Percentiles rank a stretch among this genome's conserved stretches.
Conservation (phyloP, 2,888 invertebrate species). For the Hyles lineata region DNA sequence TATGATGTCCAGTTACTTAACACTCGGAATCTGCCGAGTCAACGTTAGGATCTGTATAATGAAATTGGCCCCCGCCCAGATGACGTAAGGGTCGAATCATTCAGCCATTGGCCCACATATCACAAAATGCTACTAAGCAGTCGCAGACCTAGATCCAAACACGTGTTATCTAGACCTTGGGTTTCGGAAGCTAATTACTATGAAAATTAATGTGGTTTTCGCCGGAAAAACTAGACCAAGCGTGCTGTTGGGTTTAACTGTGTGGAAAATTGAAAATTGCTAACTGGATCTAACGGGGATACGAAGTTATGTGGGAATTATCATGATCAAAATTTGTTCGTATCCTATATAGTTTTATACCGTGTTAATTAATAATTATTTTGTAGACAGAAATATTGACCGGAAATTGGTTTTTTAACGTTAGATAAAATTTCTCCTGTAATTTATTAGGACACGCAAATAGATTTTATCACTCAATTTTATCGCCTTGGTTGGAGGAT, state of each 20-base stretch:
- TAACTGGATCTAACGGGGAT: neutral
- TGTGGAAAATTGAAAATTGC: constrained; percentile 23
- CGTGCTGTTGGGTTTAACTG: constrained; percentile 6
- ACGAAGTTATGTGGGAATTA: neutral
- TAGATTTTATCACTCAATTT: too few species aligned
- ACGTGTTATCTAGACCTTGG: constrained; percentile 2
- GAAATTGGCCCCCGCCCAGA: constrained; percentile 30
- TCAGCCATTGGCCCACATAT: neutral
- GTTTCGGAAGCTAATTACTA: constrained; percentile 4
- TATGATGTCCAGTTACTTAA: constrained; percentile 15
- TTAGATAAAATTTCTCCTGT: too few species aligned
- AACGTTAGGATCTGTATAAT: constrained; percentile 18
- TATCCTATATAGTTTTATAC: neutral
- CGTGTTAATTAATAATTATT: neutral
- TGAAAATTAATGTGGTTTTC: constrained; percentile 13
- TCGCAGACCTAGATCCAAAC: constrained; percentile 2
- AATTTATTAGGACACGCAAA: too few species aligned
- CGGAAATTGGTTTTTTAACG: neutral
- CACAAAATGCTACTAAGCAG: neutral
- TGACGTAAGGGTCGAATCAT: constrained; percentile 15
- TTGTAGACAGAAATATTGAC: neutral
- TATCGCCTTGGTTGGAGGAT: too few species aligned
- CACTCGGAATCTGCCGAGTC: constrained; percentile 6
- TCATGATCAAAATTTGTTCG: neutral
- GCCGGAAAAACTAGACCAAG: neutral